A percentile compares a stretch with the other conserved stretches of the same genome.
These are phyloP conservation scores for Agonopterix heracliana DNA, from an alignment of 2,888 invertebrate genomes.

Conservation along the genomic window DNA sequence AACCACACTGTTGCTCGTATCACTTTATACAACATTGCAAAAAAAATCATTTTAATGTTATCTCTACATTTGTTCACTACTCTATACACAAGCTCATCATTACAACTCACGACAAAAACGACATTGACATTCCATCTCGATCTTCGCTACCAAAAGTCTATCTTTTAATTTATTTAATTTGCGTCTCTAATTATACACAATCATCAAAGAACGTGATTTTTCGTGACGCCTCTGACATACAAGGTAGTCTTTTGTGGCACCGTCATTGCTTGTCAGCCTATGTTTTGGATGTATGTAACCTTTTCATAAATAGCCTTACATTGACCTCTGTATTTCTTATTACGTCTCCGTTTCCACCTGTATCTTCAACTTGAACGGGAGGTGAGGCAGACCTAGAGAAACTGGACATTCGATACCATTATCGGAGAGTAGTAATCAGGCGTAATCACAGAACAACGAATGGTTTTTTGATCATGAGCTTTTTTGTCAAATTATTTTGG, in stretches of 20 bases:
- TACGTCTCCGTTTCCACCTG: constrained; percentile 21
- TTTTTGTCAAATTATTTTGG: constrained; percentile 57
- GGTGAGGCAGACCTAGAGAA: constrained; percentile 30
- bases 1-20: too few relatives aligned
- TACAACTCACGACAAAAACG: constrained; percentile 12
- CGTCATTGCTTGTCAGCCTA: constrained; percentile 59
- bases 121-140: constrained; percentile 53
- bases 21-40: too few relatives aligned
- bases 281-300: constrained; percentile 53
- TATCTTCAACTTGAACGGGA: constrained; percentile 13
- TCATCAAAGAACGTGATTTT: constrained; percentile 50
- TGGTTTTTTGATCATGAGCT: constrained; percentile 56
- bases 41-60: too few relatives aligned
- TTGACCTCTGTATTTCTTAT: constrained; percentile 21
- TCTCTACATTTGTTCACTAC: too few relatives aligned
- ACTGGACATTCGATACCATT: constrained; percentile 42
- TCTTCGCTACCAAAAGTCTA: constrained; percentile 44
- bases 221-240: constrained; percentile 63
- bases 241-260: constrained; percentile 69
- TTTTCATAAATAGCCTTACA: constrained; percentile 33
- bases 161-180: constrained; percentile 65
- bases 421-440: constrained; percentile 66
- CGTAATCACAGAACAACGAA: constrained; percentile 59
- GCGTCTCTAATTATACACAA: constrained; percentile 66
- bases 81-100: too few relatives aligned